Conservation (phyloP, 1,140 invertebrate species). For the Bombyx mori region ASM3026992v2 NC_085112.1:6198501-6199000, state of each 20-base stretch:
- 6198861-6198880: conserved; percentile 50
- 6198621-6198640: too few species aligned
- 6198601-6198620: too few species aligned
- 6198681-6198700: background rate
- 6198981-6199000: conserved; percentile 71
- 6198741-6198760: conserved; percentile 13
- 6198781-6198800: conserved; percentile 41
- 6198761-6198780: conserved; percentile 25
- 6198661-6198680: conserved; percentile 1
- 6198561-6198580: too few species aligned
- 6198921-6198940: conserved; percentile 71
- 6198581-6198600: too few species aligned
- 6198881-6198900: conserved; percentile 56
- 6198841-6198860: conserved; percentile 58
- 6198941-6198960: conserved; percentile 64
- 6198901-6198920: conserved; percentile 62
- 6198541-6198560: too few species aligned
- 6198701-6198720: conserved; percentile 1
- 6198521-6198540: background rate
- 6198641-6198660: background rate
- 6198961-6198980: conserved; percentile 72
- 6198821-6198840: conserved; percentile 55
- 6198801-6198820: conserved; percentile 48
- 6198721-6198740: conserved; percentile 3
- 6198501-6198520: too few species aligned